Percentiles rank a stretch among this genome's conserved stretches.
Conservation (phyloP, 92 coral and sea anemone genomes). For the Epizoanthus rinbou region DNA sequence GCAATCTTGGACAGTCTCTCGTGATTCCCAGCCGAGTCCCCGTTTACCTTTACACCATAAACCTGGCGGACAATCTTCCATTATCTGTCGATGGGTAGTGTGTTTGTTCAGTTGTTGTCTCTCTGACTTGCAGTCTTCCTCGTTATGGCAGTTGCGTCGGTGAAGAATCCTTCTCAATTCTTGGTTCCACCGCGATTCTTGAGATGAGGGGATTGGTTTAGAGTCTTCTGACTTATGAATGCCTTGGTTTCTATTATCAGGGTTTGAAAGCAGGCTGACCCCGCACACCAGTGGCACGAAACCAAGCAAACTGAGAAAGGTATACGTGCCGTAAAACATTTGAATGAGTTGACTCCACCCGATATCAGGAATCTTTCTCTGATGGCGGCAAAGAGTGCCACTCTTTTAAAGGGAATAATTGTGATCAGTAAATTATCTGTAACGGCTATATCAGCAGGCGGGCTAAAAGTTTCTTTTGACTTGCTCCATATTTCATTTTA, state of each 20-base stretch:
- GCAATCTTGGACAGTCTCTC: conserved; percentile 36
- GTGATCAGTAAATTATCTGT: conserved; percentile 11
- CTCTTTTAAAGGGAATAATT: background rate
- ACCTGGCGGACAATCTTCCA: conserved; percentile 28
- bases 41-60: conserved; percentile 22
- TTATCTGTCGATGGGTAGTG: background rate
- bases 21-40: conserved; percentile 13
- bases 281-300: conserved; percentile 14
- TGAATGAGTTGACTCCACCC: background rate
- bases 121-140: no score
- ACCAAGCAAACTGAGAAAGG: background rate
- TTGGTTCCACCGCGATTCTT: no score
- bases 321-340: conserved; percentile 15
- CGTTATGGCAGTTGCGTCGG: no score
- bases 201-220: background rate
- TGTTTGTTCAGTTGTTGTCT: background rate
- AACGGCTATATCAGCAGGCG: conserved; percentile 22
- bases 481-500: conserved; percentile 31
- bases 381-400: background rate
- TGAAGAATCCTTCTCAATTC: no score
- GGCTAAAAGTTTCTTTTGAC: background rate
- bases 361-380: background rate
- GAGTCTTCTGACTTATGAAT: background rate
- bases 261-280: conserved; percentile 4
- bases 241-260: background rate